These are phyloP conservation scores for Psophia crepitans DNA, from an alignment of 2,113 vertebrate genomes.

Conservation along the genomic window DNA sequence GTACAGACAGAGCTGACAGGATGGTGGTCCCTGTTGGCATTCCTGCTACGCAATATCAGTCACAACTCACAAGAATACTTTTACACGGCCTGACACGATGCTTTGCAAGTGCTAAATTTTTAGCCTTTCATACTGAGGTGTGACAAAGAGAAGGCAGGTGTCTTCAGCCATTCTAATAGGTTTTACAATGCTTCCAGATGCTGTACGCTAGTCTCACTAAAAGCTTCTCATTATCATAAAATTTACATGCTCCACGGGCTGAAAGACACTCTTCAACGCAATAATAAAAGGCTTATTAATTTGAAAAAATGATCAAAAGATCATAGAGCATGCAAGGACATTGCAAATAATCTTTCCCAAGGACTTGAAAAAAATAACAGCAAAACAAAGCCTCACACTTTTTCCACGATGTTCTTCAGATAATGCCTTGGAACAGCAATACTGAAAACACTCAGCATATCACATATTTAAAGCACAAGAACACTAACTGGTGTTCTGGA, in stretches of 20 bases:
- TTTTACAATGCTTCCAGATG: conserved; percentile 41
- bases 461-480: neutral
- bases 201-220: neutral
- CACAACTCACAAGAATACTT: neutral
- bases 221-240: conserved; percentile 54
- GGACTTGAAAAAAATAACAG: neutral
- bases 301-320: conserved; percentile 7
- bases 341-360: neutral
- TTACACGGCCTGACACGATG: neutral
- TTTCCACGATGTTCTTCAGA: neutral
- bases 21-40: neutral
- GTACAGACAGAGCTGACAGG: neutral
- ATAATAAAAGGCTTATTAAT: conserved; percentile 47
- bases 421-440: neutral
- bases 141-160: neutral
- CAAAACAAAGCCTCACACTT: neutral
- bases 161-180: conserved; percentile 11
- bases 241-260: conserved; percentile 32
- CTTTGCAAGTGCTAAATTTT: neutral
- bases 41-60: neutral
- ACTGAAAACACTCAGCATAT: neutral
- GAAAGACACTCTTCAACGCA: conserved; percentile 17
- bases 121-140: neutral
- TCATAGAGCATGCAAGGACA: neutral
- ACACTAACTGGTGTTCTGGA: neutral